phyloP scores from a whole-genome alignment of 2,113 vertebrate species.

The Sinosuthora webbiana region DNA sequence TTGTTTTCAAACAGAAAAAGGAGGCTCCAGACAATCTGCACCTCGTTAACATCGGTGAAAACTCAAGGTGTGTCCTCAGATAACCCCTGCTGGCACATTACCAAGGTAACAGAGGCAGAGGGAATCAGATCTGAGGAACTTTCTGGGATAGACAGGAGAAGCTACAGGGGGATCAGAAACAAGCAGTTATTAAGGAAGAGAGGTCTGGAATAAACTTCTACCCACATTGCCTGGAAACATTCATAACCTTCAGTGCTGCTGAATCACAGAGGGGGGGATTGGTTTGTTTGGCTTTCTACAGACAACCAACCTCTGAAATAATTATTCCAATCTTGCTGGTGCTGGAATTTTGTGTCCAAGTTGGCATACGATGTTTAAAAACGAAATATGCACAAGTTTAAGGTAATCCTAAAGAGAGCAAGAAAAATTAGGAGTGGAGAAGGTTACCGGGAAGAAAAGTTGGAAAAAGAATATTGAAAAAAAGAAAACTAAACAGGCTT shows the following conservation, averaged over 20 bases:
- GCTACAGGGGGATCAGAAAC: neutral
- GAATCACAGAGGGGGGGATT: neutral
- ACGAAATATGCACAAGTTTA: neutral
- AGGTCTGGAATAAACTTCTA: neutral
- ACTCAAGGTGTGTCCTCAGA: neutral
- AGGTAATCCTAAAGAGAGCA: neutral
- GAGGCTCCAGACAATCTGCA: neutral
- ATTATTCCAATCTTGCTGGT: conserved; percentile 3
- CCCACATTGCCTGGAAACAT: neutral
- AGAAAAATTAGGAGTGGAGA: neutral
- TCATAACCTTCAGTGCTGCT: neutral
- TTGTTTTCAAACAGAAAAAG: neutral
- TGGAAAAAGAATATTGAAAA: neutral
- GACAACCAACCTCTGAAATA: conserved; percentile 3
- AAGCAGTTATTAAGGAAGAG: neutral
- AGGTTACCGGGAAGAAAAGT: neutral
- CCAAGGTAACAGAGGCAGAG: neutral
- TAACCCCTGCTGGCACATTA: neutral
- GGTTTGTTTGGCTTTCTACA: neutral
- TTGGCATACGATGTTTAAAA: neutral
- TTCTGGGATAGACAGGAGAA: neutral
- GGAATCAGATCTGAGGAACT: neutral
- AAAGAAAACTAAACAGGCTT: neutral
- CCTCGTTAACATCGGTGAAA: neutral
- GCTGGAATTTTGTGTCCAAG: neutral